Evolutionary conservation across 1,140 invertebrate genomes (phyloP).

Genomic region (Papilio aristodemus): DNA sequence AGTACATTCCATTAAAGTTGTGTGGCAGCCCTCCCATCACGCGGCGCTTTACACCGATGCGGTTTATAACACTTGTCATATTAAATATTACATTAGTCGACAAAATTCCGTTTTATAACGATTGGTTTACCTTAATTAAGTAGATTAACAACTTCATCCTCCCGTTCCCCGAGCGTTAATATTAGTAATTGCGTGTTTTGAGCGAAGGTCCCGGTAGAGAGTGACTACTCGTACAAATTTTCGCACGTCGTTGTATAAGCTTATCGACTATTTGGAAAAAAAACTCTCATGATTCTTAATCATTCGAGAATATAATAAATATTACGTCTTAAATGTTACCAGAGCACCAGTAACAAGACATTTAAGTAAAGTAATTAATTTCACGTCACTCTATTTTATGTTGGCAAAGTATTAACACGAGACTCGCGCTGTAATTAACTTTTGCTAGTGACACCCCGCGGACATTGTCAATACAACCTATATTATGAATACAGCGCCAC

Average conservation of each 20-base stretch:
- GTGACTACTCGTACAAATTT: neutral
- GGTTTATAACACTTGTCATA: conserved; percentile 16
- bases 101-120: conserved; percentile 29
- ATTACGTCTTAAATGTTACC: conserved; percentile 7
- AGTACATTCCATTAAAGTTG: neutral
- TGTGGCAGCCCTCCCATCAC: neutral
- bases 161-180: conserved; percentile 33
- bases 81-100: conserved; percentile 31
- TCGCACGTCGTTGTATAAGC: conserved; percentile 3
- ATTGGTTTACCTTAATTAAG: conserved; percentile 37
- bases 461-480: too few species aligned
- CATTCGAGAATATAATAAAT: neutral
- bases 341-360: too few species aligned
- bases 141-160: conserved; percentile 32
- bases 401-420: too few species aligned
- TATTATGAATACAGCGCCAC: too few species aligned
- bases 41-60: neutral
- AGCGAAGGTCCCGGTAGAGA: conserved; percentile 20
- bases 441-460: too few species aligned
- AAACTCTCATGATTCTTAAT: neutral
- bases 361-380: too few species aligned
- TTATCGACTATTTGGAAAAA: neutral
- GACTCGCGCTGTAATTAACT: too few species aligned
- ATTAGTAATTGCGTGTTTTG: conserved; percentile 36
- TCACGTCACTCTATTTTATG: too few species aligned